Conservation (phyloP, 2,113 vertebrate species). For the human (Homo sapiens) region DNA sequence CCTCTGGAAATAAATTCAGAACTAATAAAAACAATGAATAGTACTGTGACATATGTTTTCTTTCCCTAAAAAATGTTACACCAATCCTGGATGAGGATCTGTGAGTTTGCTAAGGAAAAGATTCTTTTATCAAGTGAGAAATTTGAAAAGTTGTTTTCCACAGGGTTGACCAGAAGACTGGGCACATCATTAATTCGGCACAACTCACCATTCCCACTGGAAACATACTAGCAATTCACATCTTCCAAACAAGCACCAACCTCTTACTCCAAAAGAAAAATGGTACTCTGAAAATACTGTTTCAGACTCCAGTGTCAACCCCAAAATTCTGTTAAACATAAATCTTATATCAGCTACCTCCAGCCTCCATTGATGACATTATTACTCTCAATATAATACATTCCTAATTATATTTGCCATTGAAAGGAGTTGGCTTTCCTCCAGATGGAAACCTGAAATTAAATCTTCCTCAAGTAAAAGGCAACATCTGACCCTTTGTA, state of each 20-base stretch:
- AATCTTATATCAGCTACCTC: neutral
- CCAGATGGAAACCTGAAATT: neutral
- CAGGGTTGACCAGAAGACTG: neutral
- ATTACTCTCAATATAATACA: neutral
- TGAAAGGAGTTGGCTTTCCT: neutral
- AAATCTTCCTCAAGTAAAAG: slow-evolving; percentile 31
- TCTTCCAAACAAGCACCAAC: neutral
- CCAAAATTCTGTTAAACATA: neutral
- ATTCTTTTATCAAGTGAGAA: neutral
- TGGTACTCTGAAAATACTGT: neutral
- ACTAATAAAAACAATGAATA: slow-evolving; percentile 36
- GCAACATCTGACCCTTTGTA: neutral
- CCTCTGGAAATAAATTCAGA: slow-evolving; percentile 10
- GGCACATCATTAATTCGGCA: neutral
- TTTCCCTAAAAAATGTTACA: neutral
- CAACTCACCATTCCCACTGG: neutral
- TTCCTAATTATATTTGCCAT: slow-evolving; percentile 22
- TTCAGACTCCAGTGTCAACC: neutral
- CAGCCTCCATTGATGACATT: neutral
- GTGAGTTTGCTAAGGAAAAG: neutral
- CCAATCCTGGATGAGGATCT: neutral
- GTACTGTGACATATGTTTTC: neutral
- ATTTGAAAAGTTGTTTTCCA: neutral
- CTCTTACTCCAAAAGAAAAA: neutral
- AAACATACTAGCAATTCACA: neutral